Conservation (phyloP, 2,113 vertebrate genomes). For the Cavia porcellus region DNA sequence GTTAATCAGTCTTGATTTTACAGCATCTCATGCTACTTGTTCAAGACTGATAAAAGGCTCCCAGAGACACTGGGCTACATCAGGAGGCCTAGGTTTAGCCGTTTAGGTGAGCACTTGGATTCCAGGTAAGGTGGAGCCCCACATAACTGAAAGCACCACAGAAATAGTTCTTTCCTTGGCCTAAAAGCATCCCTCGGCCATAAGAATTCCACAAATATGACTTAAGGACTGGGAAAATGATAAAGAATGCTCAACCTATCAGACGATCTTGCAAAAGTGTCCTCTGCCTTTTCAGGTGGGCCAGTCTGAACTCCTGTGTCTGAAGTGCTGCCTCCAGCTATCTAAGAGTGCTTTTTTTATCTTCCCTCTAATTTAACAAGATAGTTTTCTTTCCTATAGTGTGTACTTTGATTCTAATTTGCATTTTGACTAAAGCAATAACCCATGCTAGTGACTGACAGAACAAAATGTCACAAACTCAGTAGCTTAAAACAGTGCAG, state of each 20-base stretch:
- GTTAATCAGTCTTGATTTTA: neutral
- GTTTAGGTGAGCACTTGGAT: neutral
- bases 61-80: neutral
- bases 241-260: neutral
- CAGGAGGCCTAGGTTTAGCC: neutral
- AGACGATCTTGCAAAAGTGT: neutral
- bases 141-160: neutral
- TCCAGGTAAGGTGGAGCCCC: neutral
- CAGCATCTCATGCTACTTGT: neutral
- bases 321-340: neutral
- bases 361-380: neutral
- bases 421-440: neutral
- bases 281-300: no score
- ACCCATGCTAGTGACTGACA: neutral
- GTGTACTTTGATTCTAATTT: neutral
- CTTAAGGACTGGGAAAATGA: neutral
- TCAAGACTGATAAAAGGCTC: neutral
- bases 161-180: neutral
- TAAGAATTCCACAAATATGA: neutral
- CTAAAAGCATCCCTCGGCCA: neutral
- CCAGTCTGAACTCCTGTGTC: neutral
- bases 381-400: neutral
- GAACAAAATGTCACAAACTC: neutral
- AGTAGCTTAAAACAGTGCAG: neutral
- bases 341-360: neutral